Conservation (phyloP, 2,113 vertebrate genomes). For the Aythya baeri region DNA sequence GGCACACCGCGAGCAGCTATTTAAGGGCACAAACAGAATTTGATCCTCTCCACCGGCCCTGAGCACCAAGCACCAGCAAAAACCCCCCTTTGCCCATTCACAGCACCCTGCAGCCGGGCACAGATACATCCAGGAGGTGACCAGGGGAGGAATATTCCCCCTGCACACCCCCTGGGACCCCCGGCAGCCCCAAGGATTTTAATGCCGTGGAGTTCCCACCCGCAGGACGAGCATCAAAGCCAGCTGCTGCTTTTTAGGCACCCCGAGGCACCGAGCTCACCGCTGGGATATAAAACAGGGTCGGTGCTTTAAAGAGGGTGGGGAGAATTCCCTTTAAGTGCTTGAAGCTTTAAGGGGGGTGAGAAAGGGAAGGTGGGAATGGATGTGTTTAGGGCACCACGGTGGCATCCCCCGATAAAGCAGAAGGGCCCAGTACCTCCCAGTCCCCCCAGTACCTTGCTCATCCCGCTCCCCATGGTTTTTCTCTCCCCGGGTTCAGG, state of each 20-base stretch:
- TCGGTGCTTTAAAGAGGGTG: not conserved
- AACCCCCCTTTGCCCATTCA: not conserved
- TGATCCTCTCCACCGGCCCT: not conserved
- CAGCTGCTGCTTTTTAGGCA: not conserved
- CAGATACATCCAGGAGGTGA: accelerated
- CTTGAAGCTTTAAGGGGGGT: not conserved
- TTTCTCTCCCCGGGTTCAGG: not conserved
- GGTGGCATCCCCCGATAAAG: not conserved
- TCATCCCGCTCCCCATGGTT: slow-evolving; percentile 76
- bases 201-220: too few relatives aligned
- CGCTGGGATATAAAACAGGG: accelerated
- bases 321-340: not conserved
- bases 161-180: not conserved
- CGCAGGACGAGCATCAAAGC: not conserved
- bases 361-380: not conserved
- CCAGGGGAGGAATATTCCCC: not conserved
- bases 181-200: not conserved
- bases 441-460: slow-evolving; percentile 59
- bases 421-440: not conserved
- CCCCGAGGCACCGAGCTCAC: not conserved
- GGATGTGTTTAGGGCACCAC: accelerated
- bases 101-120: not conserved
- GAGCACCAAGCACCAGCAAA: not conserved
- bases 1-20: not conserved
- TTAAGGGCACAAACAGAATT: not conserved